Evolutionary conservation across 2,888 invertebrate genomes (phyloP), one percentile per base, ranked within the genome.

Genomic region (Polietes domitor): DNA sequence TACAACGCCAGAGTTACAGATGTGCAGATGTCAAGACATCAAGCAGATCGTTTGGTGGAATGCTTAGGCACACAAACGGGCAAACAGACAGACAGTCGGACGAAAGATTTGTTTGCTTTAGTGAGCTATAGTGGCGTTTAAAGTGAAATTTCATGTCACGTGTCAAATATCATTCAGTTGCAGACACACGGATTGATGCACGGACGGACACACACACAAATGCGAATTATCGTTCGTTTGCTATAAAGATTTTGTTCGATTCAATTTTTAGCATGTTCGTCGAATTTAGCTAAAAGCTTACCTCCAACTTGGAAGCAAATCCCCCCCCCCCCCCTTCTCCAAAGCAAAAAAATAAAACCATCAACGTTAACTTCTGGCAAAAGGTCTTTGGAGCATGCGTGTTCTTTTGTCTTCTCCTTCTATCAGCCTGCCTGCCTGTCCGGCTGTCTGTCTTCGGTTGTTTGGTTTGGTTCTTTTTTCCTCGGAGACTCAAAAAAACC

Each of bases 111-210:
- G 75, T 80, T 74, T 65, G 24, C 15, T 65, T 65, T 74, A 32
- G 15, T 73, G 53, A 70, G 70, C 68, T 77, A 21, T 43, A 47
- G 53, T 85, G 83, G 77, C 85, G 87, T 88, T 89, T 89, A 89
- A 90, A 90, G 91, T 90, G 90, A 90, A 91, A 89, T 91, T 89
- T 88, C 89, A 89, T 90, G 90, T 91, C 91, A 90, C 88, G 91
- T 91, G 91, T 91, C 90, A 90, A 85, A 85, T n/a, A n/a, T 84
- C 65, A 77, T 50, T 80, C 80, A 73, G 15, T 61, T 61, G 26
- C 28, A 72, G 32, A 75, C 19, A 89, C 89, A 89, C 88, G 89
- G 89, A 85, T 84, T 88, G 89, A 89, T 87, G n/a, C 9, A 88
- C 15, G 21, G 5, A 15, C 12, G 19, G 12, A 55, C 68, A 77